Evolutionary conservation across 2,888 invertebrate genomes (phyloP).

Genomic region (Pseudeuparius sepicola): DNA sequence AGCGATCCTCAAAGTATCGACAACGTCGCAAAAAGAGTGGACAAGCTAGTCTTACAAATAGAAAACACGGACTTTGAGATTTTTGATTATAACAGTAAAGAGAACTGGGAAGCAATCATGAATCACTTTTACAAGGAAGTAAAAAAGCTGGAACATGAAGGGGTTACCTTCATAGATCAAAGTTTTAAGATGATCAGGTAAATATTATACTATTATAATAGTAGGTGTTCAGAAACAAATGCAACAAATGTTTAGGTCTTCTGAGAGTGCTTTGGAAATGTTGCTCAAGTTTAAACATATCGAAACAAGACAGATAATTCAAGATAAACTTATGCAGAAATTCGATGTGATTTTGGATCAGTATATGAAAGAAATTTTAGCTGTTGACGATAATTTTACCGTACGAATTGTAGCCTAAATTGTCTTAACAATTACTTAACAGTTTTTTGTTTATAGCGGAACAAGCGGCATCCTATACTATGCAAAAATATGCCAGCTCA

Average conservation of each 20-base stretch:
- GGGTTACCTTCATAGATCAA: constrained; percentile 74
- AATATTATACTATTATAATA: too few species aligned
- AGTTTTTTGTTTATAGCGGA: constrained; percentile 42
- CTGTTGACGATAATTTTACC: constrained; percentile 59
- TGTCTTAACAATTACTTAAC: constrained; percentile 5
- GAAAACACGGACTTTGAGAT: constrained; percentile 75
- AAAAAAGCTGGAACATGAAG: constrained; percentile 63
- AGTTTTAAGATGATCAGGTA: constrained; percentile 70
- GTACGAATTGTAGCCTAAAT: constrained; percentile 39
- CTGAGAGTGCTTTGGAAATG: constrained; percentile 73
- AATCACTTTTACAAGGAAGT: constrained; percentile 68
- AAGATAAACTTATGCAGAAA: constrained; percentile 64
- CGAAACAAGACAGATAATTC: constrained; percentile 64
- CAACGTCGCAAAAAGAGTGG: constrained; percentile 70
- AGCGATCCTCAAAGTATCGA: constrained; percentile 82
- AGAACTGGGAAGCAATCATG: constrained; percentile 81
- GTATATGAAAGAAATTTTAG: constrained; percentile 72
- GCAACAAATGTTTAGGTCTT: constrained; percentile 55
- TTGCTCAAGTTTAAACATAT: constrained; percentile 71
- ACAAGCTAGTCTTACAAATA: constrained; percentile 64
- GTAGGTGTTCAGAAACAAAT: too few species aligned
- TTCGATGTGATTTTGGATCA: constrained; percentile 78
- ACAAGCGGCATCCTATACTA: constrained; percentile 55
- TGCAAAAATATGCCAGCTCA: constrained; percentile 67
- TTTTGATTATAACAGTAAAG: constrained; percentile 65